Evolutionary conservation across 2,888 invertebrate species (phyloP).

Genomic region (Trachelus stipa): DNA sequence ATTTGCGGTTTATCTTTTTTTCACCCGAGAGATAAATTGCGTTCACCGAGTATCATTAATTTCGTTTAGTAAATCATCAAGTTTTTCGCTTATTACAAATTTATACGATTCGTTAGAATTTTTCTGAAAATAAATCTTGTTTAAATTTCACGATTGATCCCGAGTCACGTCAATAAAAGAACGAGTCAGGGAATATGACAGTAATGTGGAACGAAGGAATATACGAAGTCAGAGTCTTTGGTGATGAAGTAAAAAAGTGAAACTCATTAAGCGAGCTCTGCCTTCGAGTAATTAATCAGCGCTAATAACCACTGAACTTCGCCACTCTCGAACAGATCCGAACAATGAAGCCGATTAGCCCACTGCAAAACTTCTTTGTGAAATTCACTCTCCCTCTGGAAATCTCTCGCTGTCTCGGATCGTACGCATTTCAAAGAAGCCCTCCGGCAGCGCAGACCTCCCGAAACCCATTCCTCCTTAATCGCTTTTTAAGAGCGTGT

Average conservation of each 20-base stretch:
- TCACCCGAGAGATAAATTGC: neutral
- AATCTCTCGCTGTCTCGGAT: neutral
- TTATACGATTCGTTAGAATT: neutral
- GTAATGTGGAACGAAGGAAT: neutral
- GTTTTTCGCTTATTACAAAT: neutral
- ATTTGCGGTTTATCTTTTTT: neutral
- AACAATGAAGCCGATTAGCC: constrained; percentile 37
- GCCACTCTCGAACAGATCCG: constrained; percentile 22
- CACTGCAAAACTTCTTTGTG: constrained; percentile 22
- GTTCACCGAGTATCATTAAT: neutral
- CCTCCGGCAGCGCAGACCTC: neutral
- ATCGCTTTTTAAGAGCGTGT: neutral
- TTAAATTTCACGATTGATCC: neutral
- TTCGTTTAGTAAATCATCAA: neutral
- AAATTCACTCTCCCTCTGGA: constrained; percentile 23
- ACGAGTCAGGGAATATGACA: neutral
- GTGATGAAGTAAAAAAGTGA: constrained; percentile 14
- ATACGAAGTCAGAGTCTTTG: constrained; percentile 13
- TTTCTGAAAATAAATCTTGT: neutral
- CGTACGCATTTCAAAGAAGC: neutral
- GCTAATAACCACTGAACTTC: constrained; percentile 39
- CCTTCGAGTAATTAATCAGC: constrained; percentile 50
- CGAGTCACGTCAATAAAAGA: neutral
- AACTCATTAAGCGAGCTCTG: constrained; percentile 34
- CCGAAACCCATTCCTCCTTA: neutral